phyloP scores from a whole-genome alignment of 2,888 invertebrate species.

The Melinopterus prodromus region DNA sequence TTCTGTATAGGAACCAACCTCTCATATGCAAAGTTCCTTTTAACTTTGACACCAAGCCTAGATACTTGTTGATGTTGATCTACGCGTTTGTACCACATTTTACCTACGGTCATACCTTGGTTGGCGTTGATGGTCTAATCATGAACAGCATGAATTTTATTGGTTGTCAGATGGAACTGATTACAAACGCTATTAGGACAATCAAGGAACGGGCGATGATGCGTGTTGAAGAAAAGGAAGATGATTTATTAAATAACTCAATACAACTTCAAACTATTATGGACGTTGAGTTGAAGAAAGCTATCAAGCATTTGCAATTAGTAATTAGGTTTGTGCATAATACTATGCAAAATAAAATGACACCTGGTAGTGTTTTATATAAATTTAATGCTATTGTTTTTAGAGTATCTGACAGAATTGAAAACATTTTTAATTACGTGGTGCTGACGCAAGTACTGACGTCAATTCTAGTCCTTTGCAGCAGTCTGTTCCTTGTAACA shows the following conservation, averaged over 20 bases:
- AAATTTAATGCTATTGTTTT: no score
- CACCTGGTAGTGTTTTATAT: no score
- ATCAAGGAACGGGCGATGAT: not conserved
- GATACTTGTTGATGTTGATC: not conserved
- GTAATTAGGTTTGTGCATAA: not conserved
- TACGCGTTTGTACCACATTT: not conserved
- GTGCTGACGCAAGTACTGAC: slow-evolving; percentile 40
- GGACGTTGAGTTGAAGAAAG: not conserved
- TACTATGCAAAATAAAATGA: no score
- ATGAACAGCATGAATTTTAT: not conserved
- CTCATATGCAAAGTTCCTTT: not conserved
- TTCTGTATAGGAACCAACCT: not conserved
- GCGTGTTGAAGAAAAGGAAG: not conserved
- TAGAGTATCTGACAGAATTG: not conserved
- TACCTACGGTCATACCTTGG: not conserved
- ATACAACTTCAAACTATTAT: not conserved
- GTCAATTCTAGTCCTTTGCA: slow-evolving; percentile 41
- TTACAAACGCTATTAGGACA: not conserved
- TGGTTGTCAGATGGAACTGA: not conserved
- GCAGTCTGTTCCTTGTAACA: slow-evolving; percentile 40
- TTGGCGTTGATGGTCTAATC: not conserved
- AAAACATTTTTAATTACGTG: not conserved
- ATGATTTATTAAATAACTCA: not conserved
- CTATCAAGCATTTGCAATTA: not conserved
- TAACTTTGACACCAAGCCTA: not conserved